phyloP scores from a whole-genome alignment of 2,797 vertebrate species.

The Neosilurus mollespiculum region DNA sequence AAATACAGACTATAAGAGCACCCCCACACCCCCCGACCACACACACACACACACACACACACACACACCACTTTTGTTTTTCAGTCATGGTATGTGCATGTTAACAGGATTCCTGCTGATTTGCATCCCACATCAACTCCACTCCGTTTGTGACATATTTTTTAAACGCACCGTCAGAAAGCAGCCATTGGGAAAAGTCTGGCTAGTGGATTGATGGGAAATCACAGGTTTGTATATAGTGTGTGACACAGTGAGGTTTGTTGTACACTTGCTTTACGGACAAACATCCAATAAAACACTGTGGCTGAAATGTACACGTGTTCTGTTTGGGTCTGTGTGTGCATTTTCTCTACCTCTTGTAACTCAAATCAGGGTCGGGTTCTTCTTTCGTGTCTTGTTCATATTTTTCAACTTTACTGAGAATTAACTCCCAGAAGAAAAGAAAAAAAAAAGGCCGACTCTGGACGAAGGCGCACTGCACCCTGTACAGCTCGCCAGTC shows the following conservation, averaged over 20 bases:
- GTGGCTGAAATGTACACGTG: conserved; percentile 68
- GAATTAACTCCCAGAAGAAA: too few species aligned
- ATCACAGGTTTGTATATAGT: conserved; percentile 91
- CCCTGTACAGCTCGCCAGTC: too few species aligned
- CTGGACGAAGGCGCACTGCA: too few species aligned
- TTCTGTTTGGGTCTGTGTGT: not conserved
- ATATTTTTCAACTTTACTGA: too few species aligned
- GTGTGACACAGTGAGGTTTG: conserved; percentile 94
- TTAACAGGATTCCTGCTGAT: conserved; percentile 79
- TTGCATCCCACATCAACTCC: conserved; percentile 81
- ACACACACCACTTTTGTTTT: conserved; percentile 73
- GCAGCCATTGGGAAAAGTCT: conserved; percentile 76
- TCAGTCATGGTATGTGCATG: conserved; percentile 92
- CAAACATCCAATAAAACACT: conserved; percentile 96
- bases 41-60: conserved; percentile 8
- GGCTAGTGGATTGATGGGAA: conserved; percentile 27
- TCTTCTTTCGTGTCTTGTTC: conserved; percentile 21
- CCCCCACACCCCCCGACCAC: too few species aligned
- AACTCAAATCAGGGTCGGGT: conserved; percentile 36
- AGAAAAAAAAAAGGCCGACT: too few species aligned
- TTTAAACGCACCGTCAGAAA: conserved; percentile 82
- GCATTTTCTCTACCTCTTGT: not conserved
- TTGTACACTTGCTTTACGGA: conserved; percentile 99
- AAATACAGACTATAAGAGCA: conserved; percentile 82
- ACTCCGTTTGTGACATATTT: conserved; percentile 78